Evolutionary conservation across 2,888 invertebrate species (phyloP).

Genomic region (Apodemia zela): DNA sequence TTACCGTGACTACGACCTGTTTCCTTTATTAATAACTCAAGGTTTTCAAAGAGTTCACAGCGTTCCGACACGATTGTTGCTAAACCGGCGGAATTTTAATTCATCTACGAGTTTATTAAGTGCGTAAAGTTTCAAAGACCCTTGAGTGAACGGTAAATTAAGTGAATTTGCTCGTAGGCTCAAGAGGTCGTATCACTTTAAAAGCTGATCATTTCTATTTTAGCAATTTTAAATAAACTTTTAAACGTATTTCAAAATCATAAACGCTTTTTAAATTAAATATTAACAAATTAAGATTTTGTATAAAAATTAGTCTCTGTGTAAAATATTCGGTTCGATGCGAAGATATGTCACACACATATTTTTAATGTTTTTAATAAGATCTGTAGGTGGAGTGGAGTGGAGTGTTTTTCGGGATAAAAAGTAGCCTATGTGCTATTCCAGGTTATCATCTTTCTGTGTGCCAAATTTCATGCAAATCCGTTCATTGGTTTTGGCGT

Average conservation of each 20-base stretch:
- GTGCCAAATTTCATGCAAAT: no score
- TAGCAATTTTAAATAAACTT: constrained; percentile 51
- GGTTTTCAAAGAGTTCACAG: constrained; percentile 60
- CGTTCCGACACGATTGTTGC: constrained; percentile 71
- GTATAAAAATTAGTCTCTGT: no score
- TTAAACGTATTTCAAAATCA: constrained; percentile 4
- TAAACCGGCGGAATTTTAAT: constrained; percentile 77
- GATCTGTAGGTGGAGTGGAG: no score
- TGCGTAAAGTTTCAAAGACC: constrained; percentile 74
- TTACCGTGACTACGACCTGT: constrained; percentile 42
- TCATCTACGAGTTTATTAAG: constrained; percentile 74
- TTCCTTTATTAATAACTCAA: constrained; percentile 26
- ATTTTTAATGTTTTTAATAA: no score
- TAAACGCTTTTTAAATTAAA: not conserved
- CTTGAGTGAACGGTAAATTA: constrained; percentile 63
- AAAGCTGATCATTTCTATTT: constrained; percentile 58
- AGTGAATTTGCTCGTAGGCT: constrained; percentile 65
- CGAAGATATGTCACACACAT: no score
- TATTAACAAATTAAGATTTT: no score
- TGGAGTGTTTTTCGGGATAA: no score
- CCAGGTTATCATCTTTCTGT: no score
- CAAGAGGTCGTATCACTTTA: constrained; percentile 42
- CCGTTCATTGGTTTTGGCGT: no score
- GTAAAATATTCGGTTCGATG: no score
- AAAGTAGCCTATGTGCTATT: no score